Evolutionary conservation across 1,140 invertebrate genomes (phyloP), one percentile per base, ranked within the genome.

Genomic region (Mya arenaria): DNA sequence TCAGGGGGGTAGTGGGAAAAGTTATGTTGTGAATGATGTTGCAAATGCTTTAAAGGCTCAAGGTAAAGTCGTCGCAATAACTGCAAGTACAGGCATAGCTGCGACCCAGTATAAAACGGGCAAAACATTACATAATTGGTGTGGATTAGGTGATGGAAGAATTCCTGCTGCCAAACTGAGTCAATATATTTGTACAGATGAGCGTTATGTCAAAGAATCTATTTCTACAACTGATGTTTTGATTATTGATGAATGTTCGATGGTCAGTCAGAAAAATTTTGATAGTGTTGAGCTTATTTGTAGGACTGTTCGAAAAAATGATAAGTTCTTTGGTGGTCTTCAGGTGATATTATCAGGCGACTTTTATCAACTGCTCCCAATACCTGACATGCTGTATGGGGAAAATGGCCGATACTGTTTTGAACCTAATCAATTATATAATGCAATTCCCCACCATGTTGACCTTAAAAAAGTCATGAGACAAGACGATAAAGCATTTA

Each of bases 321-420:
- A 13, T 2, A 15, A 19, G n/a, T 19, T 66, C 15, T 6, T 66
- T 23, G 28, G 63, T 19, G 3, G 63, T 6, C 6, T 63, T 4
- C 62, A 63, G n/a, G 62, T 63, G 4, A 36, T 63, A 34, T 30
- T 63, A 39, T 3, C 4, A 4, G n/a, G 28, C 17, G 34, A 34
- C 23, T 23, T 23, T 4, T 8, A 34, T 5, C 2, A 66, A 23
- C 63, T 66, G 4, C 63, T 37, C 23, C 32, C 63, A 32, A 34
- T 66, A 13, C 32, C 32, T n/a, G 63, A 66, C 41, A 6, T 37
- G 23, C 17, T 66, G 23, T 66, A 66, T n/a, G 63, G 63, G 8
- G 63, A 66, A 19, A 66, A 3, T 36, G 32, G 63, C 8, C 34
- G 25, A 39, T n/a, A n/a, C n/a, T 66, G 63, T 66, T 66, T 66